These are phyloP conservation scores for Gouania willdenowi DNA, from an alignment of 2,797 vertebrate genomes.

Conservation along the genomic window DNA sequence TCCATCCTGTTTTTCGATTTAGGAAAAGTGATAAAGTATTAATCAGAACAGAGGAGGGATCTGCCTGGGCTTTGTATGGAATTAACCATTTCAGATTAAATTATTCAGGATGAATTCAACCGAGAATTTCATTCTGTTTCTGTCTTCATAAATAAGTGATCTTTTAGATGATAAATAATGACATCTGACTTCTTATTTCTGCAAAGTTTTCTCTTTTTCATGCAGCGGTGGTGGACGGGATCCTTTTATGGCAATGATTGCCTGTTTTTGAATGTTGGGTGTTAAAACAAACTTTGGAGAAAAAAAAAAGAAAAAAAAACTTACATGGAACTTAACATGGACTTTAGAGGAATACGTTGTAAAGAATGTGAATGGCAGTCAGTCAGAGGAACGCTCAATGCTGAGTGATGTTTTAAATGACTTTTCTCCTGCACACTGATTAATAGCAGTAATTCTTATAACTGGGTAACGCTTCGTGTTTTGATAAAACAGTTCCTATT, in stretches of 20 bases:
- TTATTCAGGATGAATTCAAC: slow-evolving; percentile 78
- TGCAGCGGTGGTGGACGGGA: slow-evolving; percentile 20
- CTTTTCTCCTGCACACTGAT: too few relatives aligned
- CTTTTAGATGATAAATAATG: slow-evolving; percentile 79
- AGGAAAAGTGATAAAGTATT: slow-evolving; percentile 79
- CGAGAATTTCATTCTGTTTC: slow-evolving; percentile 79
- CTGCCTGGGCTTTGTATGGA: slow-evolving; percentile 74
- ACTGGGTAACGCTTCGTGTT: too few relatives aligned
- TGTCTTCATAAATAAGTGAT: slow-evolving; percentile 79
- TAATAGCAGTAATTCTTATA: too few relatives aligned
- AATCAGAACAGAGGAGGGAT: slow-evolving; percentile 78
- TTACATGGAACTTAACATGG: too few relatives aligned
- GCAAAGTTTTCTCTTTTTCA: slow-evolving; percentile 56
- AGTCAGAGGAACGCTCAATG: slow-evolving; percentile 16
- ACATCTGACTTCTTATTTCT: slow-evolving; percentile 68
- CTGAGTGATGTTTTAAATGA: slow-evolving; percentile 35
- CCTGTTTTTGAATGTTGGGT: not conserved
- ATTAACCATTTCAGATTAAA: slow-evolving; percentile 80
- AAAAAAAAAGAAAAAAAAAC: too few relatives aligned
- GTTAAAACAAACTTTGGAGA: too few relatives aligned
- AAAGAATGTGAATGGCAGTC: slow-evolving; percentile 2
- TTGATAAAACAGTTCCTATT: too few relatives aligned
- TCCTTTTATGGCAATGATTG: slow-evolving; percentile 7
- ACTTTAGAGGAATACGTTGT: slow-evolving; percentile 7
- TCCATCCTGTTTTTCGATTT: slow-evolving; percentile 77